Evolutionary conservation across 1,140 invertebrate genomes (phyloP).

Genomic region (Tribolium madens): DNA sequence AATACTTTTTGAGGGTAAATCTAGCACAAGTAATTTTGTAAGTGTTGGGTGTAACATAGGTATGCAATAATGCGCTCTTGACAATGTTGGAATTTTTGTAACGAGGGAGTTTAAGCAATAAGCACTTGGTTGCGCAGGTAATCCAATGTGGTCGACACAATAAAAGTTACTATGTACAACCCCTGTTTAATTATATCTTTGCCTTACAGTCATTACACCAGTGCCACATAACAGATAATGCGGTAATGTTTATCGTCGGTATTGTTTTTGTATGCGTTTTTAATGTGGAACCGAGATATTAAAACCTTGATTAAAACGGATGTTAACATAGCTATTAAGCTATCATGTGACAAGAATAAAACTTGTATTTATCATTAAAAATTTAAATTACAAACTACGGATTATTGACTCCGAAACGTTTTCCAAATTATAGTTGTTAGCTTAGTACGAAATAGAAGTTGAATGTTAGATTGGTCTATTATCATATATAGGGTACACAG

Average conservation of each 20-base stretch:
- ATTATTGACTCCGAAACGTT: conserved; percentile 22
- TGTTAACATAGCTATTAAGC: conserved; percentile 19
- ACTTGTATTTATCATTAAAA: conserved; percentile 21
- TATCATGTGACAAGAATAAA: conserved; percentile 13
- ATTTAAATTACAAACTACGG: conserved; percentile 42
- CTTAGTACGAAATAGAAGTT: conserved; percentile 16
- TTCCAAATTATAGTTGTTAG: conserved; percentile 28
- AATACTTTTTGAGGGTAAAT: too few species aligned
- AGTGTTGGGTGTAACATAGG: not conserved
- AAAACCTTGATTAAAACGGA: too few species aligned
- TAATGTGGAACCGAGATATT: conserved; percentile 26
- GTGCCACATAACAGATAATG: conserved; percentile 20
- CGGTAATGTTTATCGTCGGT: conserved; percentile 11
- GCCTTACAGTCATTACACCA: conserved; percentile 15
- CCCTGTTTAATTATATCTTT: conserved; percentile 32
- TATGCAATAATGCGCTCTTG: conserved; percentile 6
- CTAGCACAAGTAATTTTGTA: not conserved
- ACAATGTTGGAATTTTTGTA: conserved; percentile 14
- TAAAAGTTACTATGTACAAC: conserved; percentile 12
- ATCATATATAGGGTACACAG: not conserved
- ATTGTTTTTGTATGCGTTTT: conserved; percentile 24
- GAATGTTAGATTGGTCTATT: conserved; percentile 31
- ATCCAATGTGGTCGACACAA: conserved; percentile 1
- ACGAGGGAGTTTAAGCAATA: conserved; percentile 12
- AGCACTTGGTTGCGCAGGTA: not conserved